Base-by-base conservation (phyloP, 2,888 invertebrate genomes). In the Euzophera pinguis region DNA sequence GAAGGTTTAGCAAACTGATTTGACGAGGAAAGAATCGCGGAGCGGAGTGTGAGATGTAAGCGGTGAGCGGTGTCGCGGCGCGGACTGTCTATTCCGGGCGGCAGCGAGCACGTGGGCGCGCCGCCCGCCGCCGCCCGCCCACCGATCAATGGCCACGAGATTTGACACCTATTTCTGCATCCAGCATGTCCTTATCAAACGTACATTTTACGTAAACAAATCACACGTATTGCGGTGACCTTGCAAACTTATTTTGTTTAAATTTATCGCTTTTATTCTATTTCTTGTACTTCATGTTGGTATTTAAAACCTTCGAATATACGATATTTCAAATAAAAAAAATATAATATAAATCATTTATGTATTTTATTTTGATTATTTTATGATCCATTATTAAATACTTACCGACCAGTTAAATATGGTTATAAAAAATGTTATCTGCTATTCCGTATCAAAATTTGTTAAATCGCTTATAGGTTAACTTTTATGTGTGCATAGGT, bases 11-110 rank as follows among this genome's bases (percentile, higher is more conserved):
- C 8, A 8, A 35, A 32, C 32, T 9, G 42, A 14, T 61, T 58
- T 58, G 59, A 63, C 63, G 61, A 63, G 55, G 53, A 61, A 47
- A 48, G 14, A n/a, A 38, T 56, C 55, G 58, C 41, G 37, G 42
- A 54, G 58, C 41, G 37, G 42, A 54, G 62, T 59, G 59, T 54
- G 58, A 61, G 69, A 74, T 77, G 84, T 81, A 72, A 75, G 71
- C 65, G 60, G 57, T 53, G 73, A 67, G 58, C 78, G 67, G 74
- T 70, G 69, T 79, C 75, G 72, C 82, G 77, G 75, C 73, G 76
- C 78, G 64, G 75, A 89, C 89, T 88, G 84, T 76, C 87, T 90
- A 90, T 90, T 90, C 84, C 82, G 76, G 78, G 84, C 75, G 58
- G 67, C 75, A 79, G 79, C 78, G 73, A 76, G 72, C 88, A 87